phyloP scores from a whole-genome alignment of 2,113 vertebrate species.

The Pogona vitticeps region DNA sequence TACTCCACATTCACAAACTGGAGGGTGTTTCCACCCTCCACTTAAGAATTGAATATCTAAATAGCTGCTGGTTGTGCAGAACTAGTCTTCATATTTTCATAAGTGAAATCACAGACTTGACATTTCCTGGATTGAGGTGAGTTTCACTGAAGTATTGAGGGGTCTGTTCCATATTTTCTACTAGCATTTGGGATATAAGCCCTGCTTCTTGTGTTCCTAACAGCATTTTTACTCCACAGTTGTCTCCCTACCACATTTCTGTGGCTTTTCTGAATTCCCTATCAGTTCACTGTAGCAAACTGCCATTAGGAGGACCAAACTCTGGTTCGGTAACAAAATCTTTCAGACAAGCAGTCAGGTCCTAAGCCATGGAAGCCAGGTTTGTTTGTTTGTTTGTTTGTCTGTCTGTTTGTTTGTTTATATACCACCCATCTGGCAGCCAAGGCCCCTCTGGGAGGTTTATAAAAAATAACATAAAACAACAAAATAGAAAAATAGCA shows the following conservation, averaged over 20 bases:
- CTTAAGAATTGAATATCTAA: too few species aligned
- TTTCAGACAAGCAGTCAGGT: not conserved
- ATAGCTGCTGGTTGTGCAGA: too few species aligned
- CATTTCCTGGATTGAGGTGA: not conserved
- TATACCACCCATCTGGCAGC: too few species aligned
- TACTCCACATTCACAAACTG: too few species aligned
- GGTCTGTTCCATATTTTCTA: not conserved
- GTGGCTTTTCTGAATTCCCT: not conserved
- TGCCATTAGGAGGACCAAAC: not conserved
- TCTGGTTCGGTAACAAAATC: not conserved
- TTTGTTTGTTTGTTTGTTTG: too few species aligned
- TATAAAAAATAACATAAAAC: too few species aligned
- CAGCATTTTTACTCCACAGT: not conserved
- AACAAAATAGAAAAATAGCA: too few species aligned
- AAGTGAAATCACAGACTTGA: not conserved
- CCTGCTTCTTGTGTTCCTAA: not conserved
- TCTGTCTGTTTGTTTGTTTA: too few species aligned
- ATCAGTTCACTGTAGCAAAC: not conserved
- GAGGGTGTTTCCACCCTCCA: too few species aligned
- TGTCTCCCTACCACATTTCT: not conserved
- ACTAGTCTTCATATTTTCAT: not conserved
- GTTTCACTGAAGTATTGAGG: not conserved
- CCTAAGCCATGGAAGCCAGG: not conserved
- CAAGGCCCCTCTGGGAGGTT: too few species aligned
- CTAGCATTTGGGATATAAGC: too few species aligned